Percentiles rank a stretch among this genome's conserved stretches.
Conservation (phyloP, 2,797 vertebrate species). For the Odontamblyopus lacepedii region DNA sequence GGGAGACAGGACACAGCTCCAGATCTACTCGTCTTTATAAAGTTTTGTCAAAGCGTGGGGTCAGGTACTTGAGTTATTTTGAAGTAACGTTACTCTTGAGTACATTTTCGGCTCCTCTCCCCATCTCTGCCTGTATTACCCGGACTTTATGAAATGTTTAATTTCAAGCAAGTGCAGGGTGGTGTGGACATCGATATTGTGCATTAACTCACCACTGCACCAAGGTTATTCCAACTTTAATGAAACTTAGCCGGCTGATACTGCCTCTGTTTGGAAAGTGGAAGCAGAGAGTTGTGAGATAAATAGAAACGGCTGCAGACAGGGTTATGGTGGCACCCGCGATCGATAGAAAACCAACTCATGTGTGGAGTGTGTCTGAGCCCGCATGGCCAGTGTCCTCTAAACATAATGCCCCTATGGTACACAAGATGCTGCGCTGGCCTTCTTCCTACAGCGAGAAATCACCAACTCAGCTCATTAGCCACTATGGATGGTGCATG, state of each 20-base stretch:
- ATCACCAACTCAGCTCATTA: slow-evolving; percentile 30
- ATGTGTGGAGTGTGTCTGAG: slow-evolving; percentile 39
- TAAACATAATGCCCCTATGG: slow-evolving; percentile 30
- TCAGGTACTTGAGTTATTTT: too few relatives aligned
- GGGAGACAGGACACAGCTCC: too few relatives aligned
- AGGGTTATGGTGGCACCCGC: slow-evolving; percentile 13
- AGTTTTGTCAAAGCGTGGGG: too few relatives aligned
- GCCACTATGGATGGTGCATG: background rate
- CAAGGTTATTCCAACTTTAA: background rate
- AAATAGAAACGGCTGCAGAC: slow-evolving; percentile 17
- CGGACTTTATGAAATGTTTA: too few relatives aligned
- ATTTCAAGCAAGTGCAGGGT: too few relatives aligned
- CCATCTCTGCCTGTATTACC: too few relatives aligned
- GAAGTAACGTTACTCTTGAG: too few relatives aligned
- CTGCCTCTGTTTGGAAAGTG: slow-evolving; percentile 4
- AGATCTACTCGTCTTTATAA: too few relatives aligned
- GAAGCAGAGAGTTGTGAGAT: slow-evolving; percentile 19
- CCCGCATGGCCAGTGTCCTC: slow-evolving; percentile 11
- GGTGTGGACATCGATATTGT: background rate
- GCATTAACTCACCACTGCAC: background rate
- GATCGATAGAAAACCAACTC: slow-evolving; percentile 43
- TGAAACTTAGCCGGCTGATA: slow-evolving; percentile 12
- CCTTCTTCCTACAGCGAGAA: slow-evolving; percentile 18
- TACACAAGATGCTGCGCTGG: slow-evolving; percentile 3
- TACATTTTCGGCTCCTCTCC: too few relatives aligned